These are phyloP conservation scores for Psammodynastes pulverulentus DNA, from an alignment of 2,113 vertebrate species.

Conservation along the genomic window DNA sequence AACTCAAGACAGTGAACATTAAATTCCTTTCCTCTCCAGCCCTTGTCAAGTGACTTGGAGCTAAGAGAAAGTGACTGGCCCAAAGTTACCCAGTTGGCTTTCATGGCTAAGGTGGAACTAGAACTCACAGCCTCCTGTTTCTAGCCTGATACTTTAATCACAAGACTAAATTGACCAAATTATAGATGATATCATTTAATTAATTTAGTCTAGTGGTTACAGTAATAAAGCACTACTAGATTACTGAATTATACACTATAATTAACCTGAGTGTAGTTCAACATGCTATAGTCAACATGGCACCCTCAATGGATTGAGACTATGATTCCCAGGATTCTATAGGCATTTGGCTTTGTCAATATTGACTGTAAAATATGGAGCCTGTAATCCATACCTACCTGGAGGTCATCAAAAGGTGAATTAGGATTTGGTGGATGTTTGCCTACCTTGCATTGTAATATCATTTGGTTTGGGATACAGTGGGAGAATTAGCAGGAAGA, in stretches of 20 bases:
- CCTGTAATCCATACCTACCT: background rate
- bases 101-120: no score
- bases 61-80: background rate
- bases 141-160: no score
- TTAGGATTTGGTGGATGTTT: background rate
- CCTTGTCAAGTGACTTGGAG: background rate
- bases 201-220: no score
- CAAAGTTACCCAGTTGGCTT: no score
- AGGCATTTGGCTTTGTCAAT: background rate
- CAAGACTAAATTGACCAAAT: no score
- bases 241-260: background rate
- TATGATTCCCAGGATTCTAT: background rate
- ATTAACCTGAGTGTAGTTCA: background rate
- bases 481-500: conserved; percentile 65
- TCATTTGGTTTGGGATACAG: conserved; percentile 60
- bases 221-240: no score
- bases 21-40: background rate
- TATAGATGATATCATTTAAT: no score
- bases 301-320: background rate
- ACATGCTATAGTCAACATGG: background rate
- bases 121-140: no score
- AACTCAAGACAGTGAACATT: background rate
- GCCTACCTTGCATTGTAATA: conserved; percentile 63
- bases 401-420: background rate
- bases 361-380: background rate